Base-by-base conservation (phyloP, 1,140 invertebrate species). In the Calosoma granatense region DNA sequence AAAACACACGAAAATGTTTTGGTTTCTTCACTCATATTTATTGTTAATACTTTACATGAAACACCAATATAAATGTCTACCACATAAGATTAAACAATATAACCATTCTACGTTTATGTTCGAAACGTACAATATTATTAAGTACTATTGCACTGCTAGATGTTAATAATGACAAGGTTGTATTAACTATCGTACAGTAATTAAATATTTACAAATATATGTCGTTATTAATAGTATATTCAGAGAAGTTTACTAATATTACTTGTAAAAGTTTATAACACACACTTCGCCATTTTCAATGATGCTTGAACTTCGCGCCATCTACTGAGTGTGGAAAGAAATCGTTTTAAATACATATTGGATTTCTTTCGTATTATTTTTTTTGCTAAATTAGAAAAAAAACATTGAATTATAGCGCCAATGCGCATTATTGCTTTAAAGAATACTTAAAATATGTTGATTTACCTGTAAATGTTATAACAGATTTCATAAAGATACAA, bases 1-100 rank as follows among this genome's bases (percentile, higher is more conserved):
- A 78, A 59, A 60, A 78, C 75, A 66, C 76, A 77, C 11, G 64
- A 67, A 57, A 62, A 62, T 57, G 72, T 65, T 36, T 70, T 69
- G 65, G 67, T 68, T 61, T 69, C 58, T 55, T 19, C 39, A 47
- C 17, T 17, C 41, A 47, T 47, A 4, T 47, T 53, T 54, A 47
- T 55, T 56, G 53, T 55, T 15, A 20, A 23, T 39, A 47, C 58
- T 55, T 51, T 20, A 36, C n/a, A 36, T 36, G n/a, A 6, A 36
- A 36, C n/a, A 36, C 26, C n/a, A 36, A 36, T 9, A 6, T 36
- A 9, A 36, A 9, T 36, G 26, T 36, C 6, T 36, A 36, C n/a
- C 26, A 36, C n/a, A 36, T 36, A 36, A 36, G n/a, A n/a, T n/a
- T 36, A n/a, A 36, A 36, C 6, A 36, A 36, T 36, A 36, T 36